Base-by-base conservation (phyloP, 2,888 invertebrate species). In the Ptycholaimellus sp. region DNA sequence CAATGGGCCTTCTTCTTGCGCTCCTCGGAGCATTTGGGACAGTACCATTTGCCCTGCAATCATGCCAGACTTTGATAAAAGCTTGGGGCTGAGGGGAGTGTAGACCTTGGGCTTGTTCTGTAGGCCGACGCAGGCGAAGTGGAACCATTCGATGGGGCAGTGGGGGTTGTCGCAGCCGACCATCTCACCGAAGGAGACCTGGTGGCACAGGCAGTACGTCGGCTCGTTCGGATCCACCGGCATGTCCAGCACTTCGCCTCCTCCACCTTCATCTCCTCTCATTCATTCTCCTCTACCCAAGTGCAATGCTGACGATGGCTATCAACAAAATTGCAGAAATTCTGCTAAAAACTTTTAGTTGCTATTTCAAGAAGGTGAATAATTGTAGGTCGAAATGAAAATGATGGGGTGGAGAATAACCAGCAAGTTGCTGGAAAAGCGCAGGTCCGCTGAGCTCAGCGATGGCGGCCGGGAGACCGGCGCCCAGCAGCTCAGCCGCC, bases 161-260 rank as follows among this genome's bases (percentile, higher is more conserved):
- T 59, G 35, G 35, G 73, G 73, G 62, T 85, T 85, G 63, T 87
- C 85, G 68, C 85, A 87, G 44, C 79, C 81, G 56, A 87, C 82
- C 85, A 87, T 87, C 66, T 85, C 81, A 38, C 85, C 85, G 51
- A 82, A 85, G 3, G 81, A 82, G 36, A 78, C 78, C 33, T 41
- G 39, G 9, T n/a, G 20, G 25, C 25, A 96, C 28, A 87, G 66
- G 59, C 50, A 96, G 59, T 96, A 96, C 1, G 87, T 90, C 0
- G 93, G 93, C 59, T 96, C 93, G 57, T 93, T 93, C 0, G 93
- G 93, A 67, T 96, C 67, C 1, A 70, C 68, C 4, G 69, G 69
- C 68, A 70, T 70, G 50, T 70, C 69, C 35, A 69, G 52, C 2
- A 67, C 9, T 16, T 16, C n/a, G 7, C 30, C 11, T 13, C 30